Evolutionary conservation across 2,888 invertebrate genomes (phyloP).

Genomic region (Strigamia transsilvanica): DNA sequence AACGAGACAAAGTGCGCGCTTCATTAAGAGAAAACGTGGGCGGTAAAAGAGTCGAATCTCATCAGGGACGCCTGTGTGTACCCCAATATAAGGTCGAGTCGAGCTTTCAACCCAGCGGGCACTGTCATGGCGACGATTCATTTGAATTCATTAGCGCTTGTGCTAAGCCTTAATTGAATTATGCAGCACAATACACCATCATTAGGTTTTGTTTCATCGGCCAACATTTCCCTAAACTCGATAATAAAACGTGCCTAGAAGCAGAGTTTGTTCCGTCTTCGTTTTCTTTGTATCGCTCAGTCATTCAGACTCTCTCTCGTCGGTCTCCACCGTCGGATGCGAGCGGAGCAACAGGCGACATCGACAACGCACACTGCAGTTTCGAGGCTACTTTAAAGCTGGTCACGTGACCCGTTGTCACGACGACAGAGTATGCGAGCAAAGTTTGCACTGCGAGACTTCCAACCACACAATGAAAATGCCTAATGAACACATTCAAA

Average conservation of each 20-base stretch:
- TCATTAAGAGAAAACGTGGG: constrained; percentile 33
- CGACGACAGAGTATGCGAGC: constrained; percentile 15
- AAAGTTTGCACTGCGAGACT: constrained; percentile 50
- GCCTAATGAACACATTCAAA: constrained; percentile 52
- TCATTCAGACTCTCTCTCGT: no score
- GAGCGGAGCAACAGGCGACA: constrained; percentile 18
- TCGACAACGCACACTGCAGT: neutral
- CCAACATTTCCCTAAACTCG: constrained; percentile 34
- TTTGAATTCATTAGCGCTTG: constrained; percentile 26
- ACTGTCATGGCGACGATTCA: constrained; percentile 39
- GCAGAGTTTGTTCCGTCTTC: neutral
- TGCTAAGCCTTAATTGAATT: constrained; percentile 39
- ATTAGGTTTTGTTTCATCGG: constrained; percentile 39
- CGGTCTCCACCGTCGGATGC: neutral
- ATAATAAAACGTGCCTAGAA: constrained; percentile 13
- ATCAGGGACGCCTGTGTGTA: neutral
- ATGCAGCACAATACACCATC: constrained; percentile 42
- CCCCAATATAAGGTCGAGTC: constrained; percentile 23
- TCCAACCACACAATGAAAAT: constrained; percentile 53
- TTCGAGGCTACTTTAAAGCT: neutral
- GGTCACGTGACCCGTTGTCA: constrained; percentile 51
- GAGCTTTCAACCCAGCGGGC: constrained; percentile 39
- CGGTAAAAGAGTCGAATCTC: constrained; percentile 31
- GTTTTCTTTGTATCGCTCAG: no score
- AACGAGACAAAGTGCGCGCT: constrained; percentile 44